These are phyloP conservation scores for Sphenodon punctatus DNA, from an alignment of 2,797 vertebrate species.

Conservation along the genomic window DNA sequence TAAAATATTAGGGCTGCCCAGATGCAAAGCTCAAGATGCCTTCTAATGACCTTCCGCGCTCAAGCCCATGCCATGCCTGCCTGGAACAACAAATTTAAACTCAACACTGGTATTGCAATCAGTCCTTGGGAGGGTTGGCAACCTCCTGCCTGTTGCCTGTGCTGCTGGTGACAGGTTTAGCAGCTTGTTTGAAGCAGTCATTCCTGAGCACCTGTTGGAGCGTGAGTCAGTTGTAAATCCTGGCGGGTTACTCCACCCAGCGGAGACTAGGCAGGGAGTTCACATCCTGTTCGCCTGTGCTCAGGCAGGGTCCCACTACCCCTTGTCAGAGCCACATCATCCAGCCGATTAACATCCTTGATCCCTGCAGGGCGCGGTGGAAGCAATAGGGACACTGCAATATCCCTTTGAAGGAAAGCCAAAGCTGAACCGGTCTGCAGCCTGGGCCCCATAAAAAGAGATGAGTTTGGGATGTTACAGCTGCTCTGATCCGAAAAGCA, in stretches of 20 bases:
- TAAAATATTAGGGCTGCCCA: too few species aligned
- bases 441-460: neutral
- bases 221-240: neutral
- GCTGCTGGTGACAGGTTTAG: conserved; percentile 18
- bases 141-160: neutral
- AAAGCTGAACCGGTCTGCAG: neutral
- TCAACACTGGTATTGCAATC: neutral
- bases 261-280: neutral
- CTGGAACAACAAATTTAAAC: too few species aligned
- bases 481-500: neutral
- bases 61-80: too few species aligned
- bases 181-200: neutral
- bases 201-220: neutral
- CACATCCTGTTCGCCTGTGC: neutral
- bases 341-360: neutral
- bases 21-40: too few species aligned
- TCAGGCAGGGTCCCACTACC: accelerated
- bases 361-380: neutral
- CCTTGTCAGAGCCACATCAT: neutral
- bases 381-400: neutral
- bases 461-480: neutral
- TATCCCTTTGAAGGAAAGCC: neutral
- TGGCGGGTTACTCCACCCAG: neutral
- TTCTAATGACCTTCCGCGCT: too few species aligned
- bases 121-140: neutral